Base-by-base conservation (phyloP, 53 echinoderm and acorn worm genomes). In the Zoroaster sp. region DNA sequence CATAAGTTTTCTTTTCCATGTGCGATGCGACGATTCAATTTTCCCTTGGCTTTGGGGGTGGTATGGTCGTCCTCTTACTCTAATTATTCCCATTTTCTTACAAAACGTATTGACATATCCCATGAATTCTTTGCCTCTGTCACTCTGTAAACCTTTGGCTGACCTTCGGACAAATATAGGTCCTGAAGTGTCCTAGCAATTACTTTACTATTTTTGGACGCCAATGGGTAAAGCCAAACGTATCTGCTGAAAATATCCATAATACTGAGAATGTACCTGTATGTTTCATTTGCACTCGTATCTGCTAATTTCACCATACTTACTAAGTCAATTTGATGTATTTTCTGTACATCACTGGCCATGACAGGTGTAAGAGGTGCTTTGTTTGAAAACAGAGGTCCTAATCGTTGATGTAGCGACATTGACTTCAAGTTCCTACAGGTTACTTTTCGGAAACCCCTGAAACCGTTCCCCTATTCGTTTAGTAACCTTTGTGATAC, bases 171-270 rank as follows among this genome's bases (percentile, higher is more conserved):
- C 11, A 73, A 39, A 21, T 73, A 73, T 9, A 73, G 73, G 9
- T 40, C 42, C 32, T 20, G 15, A 38, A 73, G 40, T 38, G 0
- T 72, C n/a, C 34, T 39, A 17, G 72, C 38, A 20, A 72, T 39
- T 12, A 12, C 35, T 18, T 39, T 14, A 35, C 72, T 72, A 12
- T 37, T 12, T 35, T 72, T 72, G n/a, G 72, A 72, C n/a, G 14
- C 14, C 20, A 39, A 39, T 37, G 72, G 72, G 40, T 72, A 72
- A 4, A 72, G 20, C 72, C 40, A 72, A 37, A 72, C 35, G 40
- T 72, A 72, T 39, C 72, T 34, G 38, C 72, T 72, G 72, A 72
- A 72, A 18, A 72, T 35, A 72, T 72, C 72, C 40, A 72, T n/a
- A n/a, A n/a, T n/a, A n/a, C n/a, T n/a, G n/a, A n/a, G n/a, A n/a